Evolutionary conservation across 2,113 vertebrate genomes (phyloP).

Genomic region (Manacus vitellinus): DNA sequence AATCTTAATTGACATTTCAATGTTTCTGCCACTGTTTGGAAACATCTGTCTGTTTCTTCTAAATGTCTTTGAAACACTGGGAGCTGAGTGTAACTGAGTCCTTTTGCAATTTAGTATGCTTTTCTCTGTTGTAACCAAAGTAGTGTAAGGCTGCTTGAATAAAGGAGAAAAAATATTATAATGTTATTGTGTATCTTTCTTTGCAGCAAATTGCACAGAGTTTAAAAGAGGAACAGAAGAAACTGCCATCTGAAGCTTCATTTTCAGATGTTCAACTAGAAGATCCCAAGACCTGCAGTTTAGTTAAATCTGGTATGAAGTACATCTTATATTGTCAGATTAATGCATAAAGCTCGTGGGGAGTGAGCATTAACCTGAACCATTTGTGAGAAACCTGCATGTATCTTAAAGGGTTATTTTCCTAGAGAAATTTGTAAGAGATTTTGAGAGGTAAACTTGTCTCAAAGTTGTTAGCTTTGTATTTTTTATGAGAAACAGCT

Average conservation of each 20-base stretch:
- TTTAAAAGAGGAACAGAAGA: conserved; percentile 94
- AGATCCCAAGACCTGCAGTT: conserved; percentile 78
- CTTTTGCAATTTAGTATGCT: neutral
- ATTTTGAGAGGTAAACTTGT: neutral
- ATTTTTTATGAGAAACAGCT: neutral
- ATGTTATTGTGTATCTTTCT: neutral
- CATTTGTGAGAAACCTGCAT: neutral
- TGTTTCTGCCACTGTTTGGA: neutral
- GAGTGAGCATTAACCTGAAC: neutral
- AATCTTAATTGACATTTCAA: neutral
- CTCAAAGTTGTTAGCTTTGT: neutral
- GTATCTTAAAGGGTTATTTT: neutral
- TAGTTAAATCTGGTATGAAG: conserved; percentile 81
- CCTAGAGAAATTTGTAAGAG: neutral
- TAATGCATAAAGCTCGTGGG: neutral
- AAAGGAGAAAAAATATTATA: neutral
- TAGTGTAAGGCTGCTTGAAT: neutral
- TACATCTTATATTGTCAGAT: neutral
- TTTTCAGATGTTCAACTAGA: conserved; percentile 91
- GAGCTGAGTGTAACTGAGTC: neutral
- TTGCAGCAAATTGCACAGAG: conserved; percentile 94
- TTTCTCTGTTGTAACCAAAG: neutral
- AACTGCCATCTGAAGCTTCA: conserved; percentile 75
- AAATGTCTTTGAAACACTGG: neutral
- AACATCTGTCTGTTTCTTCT: neutral